Percentiles rank a stretch among this genome's conserved stretches.
phyloP scores from a whole-genome alignment of 2,888 invertebrate species.

The Cryptus viduatorius region DNA sequence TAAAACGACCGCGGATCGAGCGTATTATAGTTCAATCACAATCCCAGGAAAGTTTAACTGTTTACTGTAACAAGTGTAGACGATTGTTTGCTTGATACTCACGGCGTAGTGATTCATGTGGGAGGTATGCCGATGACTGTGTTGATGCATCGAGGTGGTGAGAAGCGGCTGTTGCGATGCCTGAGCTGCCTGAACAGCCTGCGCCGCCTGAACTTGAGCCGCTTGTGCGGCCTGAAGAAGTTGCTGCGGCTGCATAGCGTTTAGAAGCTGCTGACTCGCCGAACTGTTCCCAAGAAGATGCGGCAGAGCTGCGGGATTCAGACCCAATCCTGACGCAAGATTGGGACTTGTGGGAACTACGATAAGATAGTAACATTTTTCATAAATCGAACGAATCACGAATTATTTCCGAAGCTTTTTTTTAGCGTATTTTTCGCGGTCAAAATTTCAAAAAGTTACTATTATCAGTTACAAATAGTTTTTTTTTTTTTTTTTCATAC shows the following conservation, averaged over 20 bases:
- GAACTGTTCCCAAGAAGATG: conserved; percentile 91
- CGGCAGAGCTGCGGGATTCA: conserved; percentile 89
- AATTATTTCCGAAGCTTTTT: background rate
- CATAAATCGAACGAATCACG: conserved; percentile 13
- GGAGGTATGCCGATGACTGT: conserved; percentile 82
- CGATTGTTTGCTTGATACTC: conserved; percentile 31
- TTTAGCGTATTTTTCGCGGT: background rate
- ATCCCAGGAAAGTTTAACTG: background rate
- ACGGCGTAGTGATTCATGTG: conserved; percentile 83
- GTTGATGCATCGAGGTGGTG: conserved; percentile 82
- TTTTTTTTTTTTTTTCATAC: background rate
- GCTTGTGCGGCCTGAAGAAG: conserved; percentile 83
- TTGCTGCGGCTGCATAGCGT: conserved; percentile 91
- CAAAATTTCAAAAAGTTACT: background rate
- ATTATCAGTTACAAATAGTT: background rate
- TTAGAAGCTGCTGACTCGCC: conserved; percentile 91
- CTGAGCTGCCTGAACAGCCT: conserved; percentile 78
- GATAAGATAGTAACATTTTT: conserved; percentile 45
- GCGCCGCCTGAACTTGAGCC: conserved; percentile 79
- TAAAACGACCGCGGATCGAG: conserved; percentile 24
- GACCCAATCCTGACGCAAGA: conserved; percentile 88
- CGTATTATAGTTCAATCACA: background rate
- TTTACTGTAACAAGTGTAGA: background rate
- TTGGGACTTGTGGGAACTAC: conserved; percentile 88
- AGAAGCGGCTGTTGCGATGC: conserved; percentile 82